A percentile compares a stretch with the other conserved stretches of the same genome.
phyloP scores from a whole-genome alignment of 2,888 invertebrate species.

The Machimus atricapillus region DNA sequence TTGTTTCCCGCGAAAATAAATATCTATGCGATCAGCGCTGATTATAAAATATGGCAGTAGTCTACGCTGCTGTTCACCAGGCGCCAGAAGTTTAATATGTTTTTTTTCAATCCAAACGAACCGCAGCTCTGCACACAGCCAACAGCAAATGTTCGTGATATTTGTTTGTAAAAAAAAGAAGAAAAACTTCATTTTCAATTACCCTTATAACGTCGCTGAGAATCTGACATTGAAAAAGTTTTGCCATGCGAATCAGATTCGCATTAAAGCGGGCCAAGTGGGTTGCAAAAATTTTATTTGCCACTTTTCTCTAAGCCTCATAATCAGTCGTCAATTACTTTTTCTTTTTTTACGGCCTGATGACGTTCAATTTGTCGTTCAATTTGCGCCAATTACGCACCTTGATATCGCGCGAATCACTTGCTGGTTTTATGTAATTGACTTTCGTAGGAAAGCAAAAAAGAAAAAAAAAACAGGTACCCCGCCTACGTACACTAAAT shows the following conservation, averaged over 20 bases:
- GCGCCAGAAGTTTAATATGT: neutral
- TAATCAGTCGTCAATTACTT: neutral
- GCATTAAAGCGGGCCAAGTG: neutral
- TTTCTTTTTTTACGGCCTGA: neutral
- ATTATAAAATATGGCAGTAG: neutral
- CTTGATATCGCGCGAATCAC: neutral
- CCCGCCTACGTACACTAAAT: neutral
- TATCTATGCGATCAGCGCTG: neutral
- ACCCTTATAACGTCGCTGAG: neutral
- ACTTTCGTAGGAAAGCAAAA: neutral
- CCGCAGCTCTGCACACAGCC: neutral
- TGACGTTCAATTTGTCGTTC: neutral
- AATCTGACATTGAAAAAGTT: neutral
- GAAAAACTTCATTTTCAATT: neutral
- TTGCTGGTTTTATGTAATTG: neutral
- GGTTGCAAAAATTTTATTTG: neutral
- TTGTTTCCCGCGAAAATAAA: neutral
- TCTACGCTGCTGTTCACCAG: neutral
- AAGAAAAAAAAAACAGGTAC: neutral
- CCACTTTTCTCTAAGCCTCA: neutral
- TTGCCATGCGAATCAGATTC: neutral
- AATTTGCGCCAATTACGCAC: neutral
- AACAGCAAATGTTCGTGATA: neutral
- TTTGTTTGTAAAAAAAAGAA: neutral
- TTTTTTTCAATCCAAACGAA: neutral